Percentiles rank a stretch among this genome's conserved stretches.
phyloP scores from a whole-genome alignment of 37 sponge, comb jelly and placozoan species.

The Cladorhizidae sp. region DNA sequence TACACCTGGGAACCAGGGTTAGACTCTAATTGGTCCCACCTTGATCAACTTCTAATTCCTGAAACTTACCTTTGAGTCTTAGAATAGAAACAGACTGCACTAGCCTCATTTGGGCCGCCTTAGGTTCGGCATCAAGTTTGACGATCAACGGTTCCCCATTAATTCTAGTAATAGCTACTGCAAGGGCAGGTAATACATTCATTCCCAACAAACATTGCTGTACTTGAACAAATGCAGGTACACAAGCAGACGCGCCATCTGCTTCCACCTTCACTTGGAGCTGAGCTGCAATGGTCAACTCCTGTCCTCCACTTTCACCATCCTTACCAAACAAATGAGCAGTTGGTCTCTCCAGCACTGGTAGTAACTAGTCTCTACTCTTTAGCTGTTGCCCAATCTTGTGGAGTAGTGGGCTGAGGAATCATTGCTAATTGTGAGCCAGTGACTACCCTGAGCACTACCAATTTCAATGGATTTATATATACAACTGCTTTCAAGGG shows the following conservation, averaged over 20 bases:
- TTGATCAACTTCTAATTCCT: background rate
- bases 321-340: background rate
- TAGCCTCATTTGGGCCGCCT: background rate
- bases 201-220: slow-evolving; percentile 3
- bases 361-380: background rate
- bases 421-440: background rate
- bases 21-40: background rate
- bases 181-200: background rate
- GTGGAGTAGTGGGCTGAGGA: background rate
- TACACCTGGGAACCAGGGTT: too few relatives aligned
- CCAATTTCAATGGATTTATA: background rate
- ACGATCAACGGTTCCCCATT: background rate
- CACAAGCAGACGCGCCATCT: background rate
- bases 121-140: background rate
- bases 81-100: background rate
- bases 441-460: background rate
- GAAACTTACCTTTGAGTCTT: background rate
- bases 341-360: slow-evolving; percentile 1
- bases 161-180: background rate
- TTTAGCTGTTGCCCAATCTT: background rate
- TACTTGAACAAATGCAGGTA: background rate
- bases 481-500: too few relatives aligned
- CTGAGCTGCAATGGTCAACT: slow-evolving; percentile 1
- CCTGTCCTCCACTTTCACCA: background rate
- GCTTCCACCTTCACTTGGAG: slow-evolving; percentile 3